Base-by-base conservation (phyloP, 2,113 vertebrate species). In the Pluvialis apricaria region DNA sequence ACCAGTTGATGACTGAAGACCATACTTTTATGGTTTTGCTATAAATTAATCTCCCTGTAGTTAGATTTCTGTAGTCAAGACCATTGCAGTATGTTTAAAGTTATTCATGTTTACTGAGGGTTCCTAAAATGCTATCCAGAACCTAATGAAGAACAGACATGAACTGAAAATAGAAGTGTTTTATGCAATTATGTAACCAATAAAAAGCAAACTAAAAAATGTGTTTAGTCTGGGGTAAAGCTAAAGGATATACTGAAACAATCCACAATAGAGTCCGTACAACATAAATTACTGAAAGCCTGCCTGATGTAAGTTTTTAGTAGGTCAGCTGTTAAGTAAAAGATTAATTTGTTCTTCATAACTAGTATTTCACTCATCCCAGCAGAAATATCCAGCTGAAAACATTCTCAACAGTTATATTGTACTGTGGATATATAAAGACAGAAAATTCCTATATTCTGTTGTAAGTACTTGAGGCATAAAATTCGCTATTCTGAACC, bases 221-320 rank as follows among this genome's bases (percentile, higher is more conserved):
- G 3, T 47, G 24, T 34, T 54, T 71, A 38, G 7, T 68, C 5
- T 55, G 7, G 6, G 5, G 3, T 52, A 34, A 81, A 77, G 15
- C 52, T 19, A 65, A 70, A 93, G 17, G 10, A 44, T 61, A 69
- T 55, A 65, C 26, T 66, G 55, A 89, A 64, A 11, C 1, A 77
- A 57, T 16, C 4, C 14, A 69, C 0, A 1, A 40, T 11, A 62
- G 14, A 45, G 15, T 60, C 7, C 8, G 4, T 52, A 65, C 28
- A 65, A 36, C 3, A 82, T 28, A 82, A 85, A 68, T 66, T 54
- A 64, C 10, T 16, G 12, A 38, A 82, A 64, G 2, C n/a, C 7
- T 79, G 16, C 31, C 16, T 49, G 28, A 55, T 49, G 0, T 22
- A 78, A 90, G 9, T 49, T 85, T 78, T 79, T 62, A 58, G n/a